These are phyloP conservation scores for Zhuqinia jingwanae DNA, from an alignment of 2,888 invertebrate genomes.

Conservation along the genomic window DNA sequence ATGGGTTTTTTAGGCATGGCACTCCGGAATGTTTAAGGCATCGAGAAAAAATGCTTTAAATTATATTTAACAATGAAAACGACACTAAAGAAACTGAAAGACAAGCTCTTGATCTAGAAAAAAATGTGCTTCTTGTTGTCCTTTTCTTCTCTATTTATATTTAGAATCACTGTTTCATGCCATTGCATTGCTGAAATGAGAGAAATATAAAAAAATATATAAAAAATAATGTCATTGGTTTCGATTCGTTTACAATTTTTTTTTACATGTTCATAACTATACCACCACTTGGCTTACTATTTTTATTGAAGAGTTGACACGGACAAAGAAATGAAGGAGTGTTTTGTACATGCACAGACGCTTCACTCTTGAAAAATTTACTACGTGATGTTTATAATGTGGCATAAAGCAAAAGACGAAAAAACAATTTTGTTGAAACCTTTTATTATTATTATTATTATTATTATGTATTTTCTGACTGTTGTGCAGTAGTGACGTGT, in stretches of 20 bases:
- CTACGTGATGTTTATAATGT: not conserved
- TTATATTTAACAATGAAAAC: conserved; percentile 10
- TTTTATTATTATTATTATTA: conserved; percentile 7
- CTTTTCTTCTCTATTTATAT: no score
- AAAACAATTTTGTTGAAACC: conserved; percentile 48
- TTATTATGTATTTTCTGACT: no score
- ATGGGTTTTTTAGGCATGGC: no score
- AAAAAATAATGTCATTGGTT: conserved; percentile 26
- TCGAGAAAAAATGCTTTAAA: conserved; percentile 11
- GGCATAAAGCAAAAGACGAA: not conserved
- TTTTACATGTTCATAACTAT: no score
- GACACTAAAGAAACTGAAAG: not conserved
- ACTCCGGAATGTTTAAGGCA: no score
- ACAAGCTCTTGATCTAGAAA: not conserved
- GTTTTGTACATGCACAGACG: no score
- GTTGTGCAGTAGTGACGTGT: no score
- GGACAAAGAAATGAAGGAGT: conserved; percentile 7
- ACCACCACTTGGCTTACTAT: not conserved
- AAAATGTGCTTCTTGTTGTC: conserved; percentile 1
- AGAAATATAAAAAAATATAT: not conserved
- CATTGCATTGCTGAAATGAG: not conserved
- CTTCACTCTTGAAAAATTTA: not conserved
- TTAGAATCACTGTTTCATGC: not conserved
- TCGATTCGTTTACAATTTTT: conserved; percentile 16
- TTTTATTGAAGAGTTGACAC: conserved; percentile 11